These are phyloP conservation scores for Chaetodon trifasciatus DNA, from an alignment of 2,797 vertebrate genomes.

Conservation along the genomic window DNA sequence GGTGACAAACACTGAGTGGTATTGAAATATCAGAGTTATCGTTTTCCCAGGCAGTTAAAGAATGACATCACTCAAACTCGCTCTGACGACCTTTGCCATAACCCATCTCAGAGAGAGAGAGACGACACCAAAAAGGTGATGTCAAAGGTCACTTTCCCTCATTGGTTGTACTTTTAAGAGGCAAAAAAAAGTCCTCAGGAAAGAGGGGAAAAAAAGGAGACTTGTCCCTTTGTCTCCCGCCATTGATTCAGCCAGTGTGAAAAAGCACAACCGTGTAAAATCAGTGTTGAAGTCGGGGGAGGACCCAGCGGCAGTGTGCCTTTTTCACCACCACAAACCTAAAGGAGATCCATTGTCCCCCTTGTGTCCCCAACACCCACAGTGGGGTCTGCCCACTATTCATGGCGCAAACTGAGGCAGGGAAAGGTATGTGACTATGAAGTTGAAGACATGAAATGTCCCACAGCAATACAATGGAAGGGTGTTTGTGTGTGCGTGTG, in stretches of 20 bases:
- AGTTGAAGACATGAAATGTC: constrained; percentile 70
- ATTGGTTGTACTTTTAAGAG: constrained; percentile 80
- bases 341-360: constrained; percentile 84
- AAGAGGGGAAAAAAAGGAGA: constrained; percentile 70
- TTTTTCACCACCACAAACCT: constrained; percentile 76
- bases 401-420: constrained; percentile 74
- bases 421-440: constrained; percentile 81
- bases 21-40: constrained; percentile 41
- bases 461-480: constrained; percentile 55
- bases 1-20: background rate
- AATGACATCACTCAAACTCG: constrained; percentile 79
- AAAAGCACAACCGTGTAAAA: constrained; percentile 90
- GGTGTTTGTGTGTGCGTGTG: constrained; percentile 36
- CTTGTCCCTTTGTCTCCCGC: constrained; percentile 81
- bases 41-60: constrained; percentile 67
- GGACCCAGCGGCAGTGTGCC: constrained; percentile 77
- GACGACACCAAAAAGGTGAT: constrained; percentile 75
- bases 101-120: constrained; percentile 67
- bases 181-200: constrained; percentile 63
- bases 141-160: constrained; percentile 84
- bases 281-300: constrained; percentile 85
- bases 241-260: constrained; percentile 84
- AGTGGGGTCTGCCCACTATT: constrained; percentile 73
- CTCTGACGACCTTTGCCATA: constrained; percentile 79
- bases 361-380: constrained; percentile 81